phyloP scores from a whole-genome alignment of 2,888 invertebrate genomes.

The Scaptomyza polygonia region DNA sequence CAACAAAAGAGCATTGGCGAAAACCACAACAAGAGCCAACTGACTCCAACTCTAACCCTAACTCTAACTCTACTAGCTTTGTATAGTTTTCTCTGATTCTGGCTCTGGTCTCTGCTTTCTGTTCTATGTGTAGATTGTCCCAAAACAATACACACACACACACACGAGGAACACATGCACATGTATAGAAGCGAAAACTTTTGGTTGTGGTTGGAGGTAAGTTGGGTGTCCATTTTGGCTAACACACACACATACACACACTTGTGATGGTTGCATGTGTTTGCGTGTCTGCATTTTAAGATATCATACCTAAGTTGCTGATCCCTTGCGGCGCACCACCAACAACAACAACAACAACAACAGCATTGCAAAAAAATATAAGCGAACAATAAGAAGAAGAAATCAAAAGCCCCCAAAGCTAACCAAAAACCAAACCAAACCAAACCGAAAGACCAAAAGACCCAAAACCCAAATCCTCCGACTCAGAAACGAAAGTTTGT shows the following conservation, averaged over 20 bases:
- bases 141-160: slow-evolving; percentile 54
- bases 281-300: slow-evolving; percentile 75
- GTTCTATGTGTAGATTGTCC: slow-evolving; percentile 48
- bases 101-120: slow-evolving; percentile 36
- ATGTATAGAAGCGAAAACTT: slow-evolving; percentile 36
- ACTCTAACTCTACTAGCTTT: slow-evolving; percentile 2
- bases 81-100: slow-evolving; percentile 4
- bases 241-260: slow-evolving; percentile 25
- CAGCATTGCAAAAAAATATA: slow-evolving; percentile 17
- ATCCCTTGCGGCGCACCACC: slow-evolving; percentile 59
- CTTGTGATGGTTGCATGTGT: slow-evolving; percentile 34
- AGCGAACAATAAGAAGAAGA: slow-evolving; percentile 30
- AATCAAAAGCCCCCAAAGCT: slow-evolving; percentile 34
- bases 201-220: slow-evolving; percentile 43
- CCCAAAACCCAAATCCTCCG: slow-evolving; percentile 42
- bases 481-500: slow-evolving; percentile 79
- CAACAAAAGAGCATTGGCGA: slow-evolving; percentile 75
- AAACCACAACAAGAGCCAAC: slow-evolving; percentile 69
- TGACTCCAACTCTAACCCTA: slow-evolving; percentile 15
- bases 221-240: slow-evolving; percentile 72
- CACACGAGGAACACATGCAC: slow-evolving; percentile 2
- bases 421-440: slow-evolving; percentile 27
- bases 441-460: slow-evolving; percentile 5
- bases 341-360: slow-evolving; percentile 53
- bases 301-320: slow-evolving; percentile 76